Base-by-base conservation (phyloP, 1,140 invertebrate genomes). In the Bombus polaris region DNA sequence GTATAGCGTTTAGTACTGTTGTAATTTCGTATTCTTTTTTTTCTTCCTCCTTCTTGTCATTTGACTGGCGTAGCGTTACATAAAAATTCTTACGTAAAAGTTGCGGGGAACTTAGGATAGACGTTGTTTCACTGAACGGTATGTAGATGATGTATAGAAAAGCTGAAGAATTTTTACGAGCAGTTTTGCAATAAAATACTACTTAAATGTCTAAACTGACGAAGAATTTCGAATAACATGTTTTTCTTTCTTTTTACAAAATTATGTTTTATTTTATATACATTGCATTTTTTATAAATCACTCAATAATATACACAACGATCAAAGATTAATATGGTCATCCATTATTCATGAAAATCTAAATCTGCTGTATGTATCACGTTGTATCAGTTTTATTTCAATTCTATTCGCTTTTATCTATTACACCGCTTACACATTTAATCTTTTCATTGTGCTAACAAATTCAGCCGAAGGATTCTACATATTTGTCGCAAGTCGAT, bases 1-100 rank as follows among this genome's bases (percentile, higher is more conserved):
- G 47, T 8, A 22, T 53, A 53, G 18, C 47, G 47, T 53, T 53
- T 22, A 53, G 47, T 53, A 8, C 18, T 59, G 57, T 59, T 28
- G 25, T 12, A 59, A 28, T 59, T 22, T 22, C 32, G 0, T 53
- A 53, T 18, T 18, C 2, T 8, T 15, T 28, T 9, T 9, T n/a
- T 44, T 1, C n/a, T n/a, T 9, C 8, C 18, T 72, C 6, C 13
- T 32, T 73, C 32, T 8, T 44, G 10, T 42, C 22, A 12, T 42
- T 44, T 10, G 32, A 6, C 3, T 44, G 71, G 39, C 42, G 39
- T n/a, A n/a, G 42, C 5, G 42, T 73, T 73, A 73, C 15, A 32
- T 73, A 73, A 44, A 42, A 73, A 44, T 73, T 73, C 39, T 72
- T 72, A 42, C 71, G 42, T 73, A 73, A 73, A n/a, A 15, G 39